These are phyloP conservation scores for Rhopilema esculentum DNA, from an alignment of 30 jellyfish, hydroid and myxozoan species.

Conservation along the genomic window DNA sequence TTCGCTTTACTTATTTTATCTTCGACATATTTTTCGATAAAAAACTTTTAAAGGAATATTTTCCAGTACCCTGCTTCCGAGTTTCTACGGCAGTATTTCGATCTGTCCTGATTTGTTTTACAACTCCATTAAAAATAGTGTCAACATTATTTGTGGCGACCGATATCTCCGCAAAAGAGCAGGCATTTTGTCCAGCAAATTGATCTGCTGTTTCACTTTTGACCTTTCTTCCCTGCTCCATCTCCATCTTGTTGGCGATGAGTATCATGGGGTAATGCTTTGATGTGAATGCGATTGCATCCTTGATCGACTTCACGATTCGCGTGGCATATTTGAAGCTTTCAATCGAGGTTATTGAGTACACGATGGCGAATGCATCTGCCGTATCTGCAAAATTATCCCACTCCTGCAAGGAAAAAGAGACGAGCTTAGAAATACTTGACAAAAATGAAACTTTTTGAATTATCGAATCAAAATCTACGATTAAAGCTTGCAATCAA, in stretches of 20 bases:
- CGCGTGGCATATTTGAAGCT: conserved; percentile 59
- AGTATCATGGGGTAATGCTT: conserved; percentile 69
- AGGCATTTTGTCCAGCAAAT: conserved; percentile 60
- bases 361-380: conserved; percentile 84
- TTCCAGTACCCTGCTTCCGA: conserved; percentile 41
- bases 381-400: conserved; percentile 79
- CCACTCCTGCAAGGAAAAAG: conserved; percentile 63
- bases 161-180: conserved; percentile 75
- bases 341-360: conserved; percentile 71
- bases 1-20: conserved; percentile 4
- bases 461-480: not conserved
- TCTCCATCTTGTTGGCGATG: conserved; percentile 80
- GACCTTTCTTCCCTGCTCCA: conserved; percentile 79
- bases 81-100: conserved; percentile 20
- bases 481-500: too few relatives aligned
- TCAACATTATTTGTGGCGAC: conserved; percentile 79
- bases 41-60: conserved; percentile 48
- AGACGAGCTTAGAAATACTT: not conserved
- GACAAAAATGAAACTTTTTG: too few relatives aligned
- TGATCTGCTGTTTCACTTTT: conserved; percentile 45
- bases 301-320: conserved; percentile 66
- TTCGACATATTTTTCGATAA: conserved; percentile 53
- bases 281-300: conserved; percentile 19
- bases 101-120: conserved; percentile 43
- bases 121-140: conserved; percentile 26